Conservation (phyloP, 2,888 invertebrate species). For the Zygothrica quintamaculata region DNA sequence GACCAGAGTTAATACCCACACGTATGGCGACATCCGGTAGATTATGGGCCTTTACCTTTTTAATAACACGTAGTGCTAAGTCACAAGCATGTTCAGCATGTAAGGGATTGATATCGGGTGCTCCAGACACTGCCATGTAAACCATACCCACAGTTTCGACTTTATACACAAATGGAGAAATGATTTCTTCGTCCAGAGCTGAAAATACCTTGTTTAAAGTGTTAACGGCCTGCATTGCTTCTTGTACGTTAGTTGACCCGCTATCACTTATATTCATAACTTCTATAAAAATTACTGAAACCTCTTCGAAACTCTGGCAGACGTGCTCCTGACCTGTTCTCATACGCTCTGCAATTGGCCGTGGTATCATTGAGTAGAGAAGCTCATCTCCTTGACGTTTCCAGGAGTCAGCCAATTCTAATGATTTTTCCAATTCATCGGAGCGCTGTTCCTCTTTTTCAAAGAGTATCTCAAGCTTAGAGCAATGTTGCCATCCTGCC, state of each 20-base stretch:
- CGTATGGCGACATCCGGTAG: slow-evolving; percentile 87
- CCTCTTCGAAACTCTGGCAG: slow-evolving; percentile 88
- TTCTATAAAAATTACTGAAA: slow-evolving; percentile 84
- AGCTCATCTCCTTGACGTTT: slow-evolving; percentile 93
- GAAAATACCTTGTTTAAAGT: slow-evolving; percentile 95
- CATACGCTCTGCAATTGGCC: slow-evolving; percentile 92
- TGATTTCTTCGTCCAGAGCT: slow-evolving; percentile 92
- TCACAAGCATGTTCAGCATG: slow-evolving; percentile 92
- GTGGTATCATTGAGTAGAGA: slow-evolving; percentile 96
- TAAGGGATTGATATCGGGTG: slow-evolving; percentile 90
- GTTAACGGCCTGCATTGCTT: slow-evolving; percentile 92
- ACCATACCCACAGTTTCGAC: slow-evolving; percentile 97
- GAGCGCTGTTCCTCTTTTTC: slow-evolving; percentile 93
- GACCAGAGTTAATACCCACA: slow-evolving; percentile 92
- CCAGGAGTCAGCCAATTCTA: slow-evolving; percentile 92
- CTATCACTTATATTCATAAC: slow-evolving; percentile 82
- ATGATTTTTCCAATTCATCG: slow-evolving; percentile 90
- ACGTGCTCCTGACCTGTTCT: slow-evolving; percentile 91
- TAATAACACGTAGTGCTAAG: slow-evolving; percentile 90
- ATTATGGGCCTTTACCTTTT: slow-evolving; percentile 88
- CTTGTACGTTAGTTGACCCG: slow-evolving; percentile 82
- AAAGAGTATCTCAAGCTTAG: slow-evolving; percentile 91
- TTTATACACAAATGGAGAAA: slow-evolving; percentile 94
- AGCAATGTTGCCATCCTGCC: slow-evolving; percentile 93
- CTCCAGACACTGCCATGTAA: slow-evolving; percentile 96